These are phyloP conservation scores for Limnothrissa miodon DNA, from an alignment of 2,113 vertebrate species.

Conservation along the genomic window DNA sequence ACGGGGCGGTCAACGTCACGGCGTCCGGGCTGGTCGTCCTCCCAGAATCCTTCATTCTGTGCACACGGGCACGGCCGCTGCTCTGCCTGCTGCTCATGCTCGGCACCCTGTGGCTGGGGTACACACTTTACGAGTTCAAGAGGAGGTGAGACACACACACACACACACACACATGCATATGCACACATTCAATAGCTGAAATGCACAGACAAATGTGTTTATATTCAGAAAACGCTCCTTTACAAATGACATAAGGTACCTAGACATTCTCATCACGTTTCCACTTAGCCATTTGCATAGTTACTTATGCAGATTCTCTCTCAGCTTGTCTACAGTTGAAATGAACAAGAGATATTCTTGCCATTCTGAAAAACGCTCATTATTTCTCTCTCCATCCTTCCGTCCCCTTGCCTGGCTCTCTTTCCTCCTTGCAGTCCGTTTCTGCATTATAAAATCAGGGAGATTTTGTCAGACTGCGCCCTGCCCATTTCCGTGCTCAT, in stretches of 20 bases:
- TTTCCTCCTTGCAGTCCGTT: conserved; percentile 78
- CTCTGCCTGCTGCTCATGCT: conserved; percentile 94
- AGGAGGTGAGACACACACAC: not conserved
- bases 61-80: conserved; percentile 83
- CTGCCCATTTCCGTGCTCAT: conserved; percentile 92
- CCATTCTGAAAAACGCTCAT: not conserved
- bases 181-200: not conserved
- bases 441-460: conserved; percentile 88
- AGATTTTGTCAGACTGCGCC: conserved; percentile 95
- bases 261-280: not conserved
- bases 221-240: not conserved
- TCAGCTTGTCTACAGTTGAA: not conserved
- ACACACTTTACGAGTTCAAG: conserved; percentile 83
- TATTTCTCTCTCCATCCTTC: conserved; percentile 22
- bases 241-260: not conserved
- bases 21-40: conserved; percentile 42
- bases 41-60: conserved; percentile 65
- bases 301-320: not conserved
- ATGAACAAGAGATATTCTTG: not conserved
- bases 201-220: not conserved
- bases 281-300: not conserved
- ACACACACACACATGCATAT: conserved; percentile 11
- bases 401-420: conserved; percentile 25
- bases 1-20: conserved; percentile 54
- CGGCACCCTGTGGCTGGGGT: conserved; percentile 95